Base-by-base conservation (phyloP, 2,888 invertebrate genomes). In the Beris chalybata region DNA sequence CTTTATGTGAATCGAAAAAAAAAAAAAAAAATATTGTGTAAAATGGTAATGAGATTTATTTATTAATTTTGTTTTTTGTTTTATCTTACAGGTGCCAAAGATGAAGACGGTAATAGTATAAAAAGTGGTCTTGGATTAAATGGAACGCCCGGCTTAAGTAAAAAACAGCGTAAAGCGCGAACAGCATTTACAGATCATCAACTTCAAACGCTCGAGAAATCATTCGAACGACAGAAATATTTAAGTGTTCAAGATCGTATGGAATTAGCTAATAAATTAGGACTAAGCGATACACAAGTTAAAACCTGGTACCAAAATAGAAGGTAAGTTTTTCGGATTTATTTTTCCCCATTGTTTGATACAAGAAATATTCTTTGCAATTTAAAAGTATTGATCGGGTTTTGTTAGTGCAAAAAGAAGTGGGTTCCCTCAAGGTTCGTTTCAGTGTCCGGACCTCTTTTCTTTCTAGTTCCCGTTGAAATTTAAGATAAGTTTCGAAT, bases 291-390 rank as follows among this genome's bases (percentile, higher is more conserved):
- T 82, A 99, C 98, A 61, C 99, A 99, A 85, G 98, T 99, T 79
- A 99, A 99, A 83, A 99, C 99, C 75, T 99, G 99, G 98, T 98
- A 98, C 82, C 97, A 98, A 82, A 98, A 98, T 80, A 86, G 98
- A 85, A 89, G 97, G 97, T 95, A 80, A 85, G 87, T 79, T 47
- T 12, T 48, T 63, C 55, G 5, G 5, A 45, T 12, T 53, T 53
- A 32, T 38, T 59, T 52, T 32, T 13, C 4, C 44, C 4, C 44
- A 15, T 22, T 55, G 38, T 38, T 63, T 43, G 15, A 48, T 55
- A 22, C 53, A 58, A 38, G 38, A 38, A 38, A 38, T 22, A 22
- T 38, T 38, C 7, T 38, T 38, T 5, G 38, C 38, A 38, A 38
- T 38, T 38, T 38, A 38, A 38, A 22, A 22, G 22, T 22, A 22